Evolutionary conservation across 2,797 vertebrate genomes (phyloP), one percentile per base, ranked within the genome.

Genomic region (Notolepis coatsorum): DNA sequence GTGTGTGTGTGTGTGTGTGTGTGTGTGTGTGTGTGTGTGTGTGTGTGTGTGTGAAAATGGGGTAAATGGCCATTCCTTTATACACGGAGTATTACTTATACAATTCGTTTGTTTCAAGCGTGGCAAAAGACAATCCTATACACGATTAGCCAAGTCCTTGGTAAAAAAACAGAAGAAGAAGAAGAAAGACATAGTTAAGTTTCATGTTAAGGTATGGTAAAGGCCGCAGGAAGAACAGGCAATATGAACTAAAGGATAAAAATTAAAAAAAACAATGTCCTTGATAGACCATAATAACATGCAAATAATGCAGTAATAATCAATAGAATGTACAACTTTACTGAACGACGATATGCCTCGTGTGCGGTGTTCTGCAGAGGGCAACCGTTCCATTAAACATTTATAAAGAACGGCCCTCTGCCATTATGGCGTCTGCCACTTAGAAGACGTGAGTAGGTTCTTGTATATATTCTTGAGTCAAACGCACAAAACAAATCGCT

Each of bases 281-380:
- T 62, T 17, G 35, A 43, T 46, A 41, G 49, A 85, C 69, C 31
- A 60, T 8, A 48, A 73, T 68, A 31, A 65, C 73, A 75, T 69
- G 66, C 68, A 75, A 71, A 77, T 65, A 62, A 83, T 62, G 61
- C 62, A 68, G 57, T 56, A 72, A 61, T 37, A 72, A 77, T 75
- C 30, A 71, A 68, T 2, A 77, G 55, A 70, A 73, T 49, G 33
- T 68, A 75, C 53, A 69, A 33, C 1, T 31, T 41, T 53, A 67
- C 48, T 48, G 49, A 58, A 35, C 21, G 35, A 68, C 17, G 38
- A 18, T 37, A 28, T 37, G 38, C 46, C 62, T 51, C 35, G 63
- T 47, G 42, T 51, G 37, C 59, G 38, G 72, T 63, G 65, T 75
- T 81, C 51, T 15, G 4, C 3, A 13, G 1, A 52, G 61, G 39